Conservation (phyloP, 1,140 invertebrate species). For the Neotoxoptera formosana region DNA sequence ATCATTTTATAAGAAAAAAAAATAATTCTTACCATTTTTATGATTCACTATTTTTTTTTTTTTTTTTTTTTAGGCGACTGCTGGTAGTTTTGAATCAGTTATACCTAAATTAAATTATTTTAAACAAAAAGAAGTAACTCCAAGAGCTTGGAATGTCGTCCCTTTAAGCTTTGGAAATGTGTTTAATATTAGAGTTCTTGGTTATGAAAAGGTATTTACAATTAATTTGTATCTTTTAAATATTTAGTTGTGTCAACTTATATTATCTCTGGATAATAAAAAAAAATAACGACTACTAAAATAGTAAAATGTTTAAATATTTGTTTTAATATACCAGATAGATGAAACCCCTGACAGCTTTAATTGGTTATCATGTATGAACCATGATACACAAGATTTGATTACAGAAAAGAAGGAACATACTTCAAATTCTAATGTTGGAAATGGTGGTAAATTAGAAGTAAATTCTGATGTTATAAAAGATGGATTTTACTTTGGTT, state of each 20-base stretch:
- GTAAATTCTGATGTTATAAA: background rate
- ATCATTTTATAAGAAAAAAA: background rate
- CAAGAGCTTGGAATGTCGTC: slow-evolving; percentile 3
- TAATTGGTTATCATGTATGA: slow-evolving; percentile 15
- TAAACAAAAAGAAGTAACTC: slow-evolving; percentile 20
- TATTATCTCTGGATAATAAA: background rate
- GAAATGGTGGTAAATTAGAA: background rate
- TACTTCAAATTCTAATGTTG: background rate
- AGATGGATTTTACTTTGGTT: slow-evolving; percentile 10
- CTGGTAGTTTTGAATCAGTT: background rate
- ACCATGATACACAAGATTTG: background rate
- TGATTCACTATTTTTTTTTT: background rate
- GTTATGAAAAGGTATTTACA: slow-evolving; percentile 44
- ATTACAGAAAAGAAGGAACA: background rate
- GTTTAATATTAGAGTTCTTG: slow-evolving; percentile 33
- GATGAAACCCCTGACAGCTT: background rate
- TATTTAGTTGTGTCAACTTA: background rate
- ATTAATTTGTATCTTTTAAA: background rate
- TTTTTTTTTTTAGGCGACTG: slow-evolving; percentile 12
- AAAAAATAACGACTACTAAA: background rate
- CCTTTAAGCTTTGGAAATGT: slow-evolving; percentile 38
- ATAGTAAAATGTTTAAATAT: background rate
- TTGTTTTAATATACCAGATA: background rate
- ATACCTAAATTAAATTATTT: background rate
- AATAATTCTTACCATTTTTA: background rate